Evolutionary conservation across 2,113 vertebrate genomes (phyloP).

Genomic region (Spermophilus dauricus): DNA sequence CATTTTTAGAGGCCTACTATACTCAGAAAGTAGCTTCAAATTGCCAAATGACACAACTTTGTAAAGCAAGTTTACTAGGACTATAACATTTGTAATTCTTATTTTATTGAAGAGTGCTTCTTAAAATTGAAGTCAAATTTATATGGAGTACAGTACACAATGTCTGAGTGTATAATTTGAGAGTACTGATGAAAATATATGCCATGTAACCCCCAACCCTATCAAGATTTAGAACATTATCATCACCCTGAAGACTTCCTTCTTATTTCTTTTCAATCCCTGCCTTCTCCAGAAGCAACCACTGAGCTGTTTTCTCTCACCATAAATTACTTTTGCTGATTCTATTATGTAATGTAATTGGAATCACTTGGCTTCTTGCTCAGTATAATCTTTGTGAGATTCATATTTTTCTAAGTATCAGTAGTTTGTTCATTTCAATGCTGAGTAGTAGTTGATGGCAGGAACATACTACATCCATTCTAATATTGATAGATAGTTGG

Average conservation of each 20-base stretch:
- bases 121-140: background rate
- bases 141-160: background rate
- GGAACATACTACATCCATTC: background rate
- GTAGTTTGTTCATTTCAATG: background rate
- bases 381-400: background rate
- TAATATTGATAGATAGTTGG: background rate
- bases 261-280: background rate
- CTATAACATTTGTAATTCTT: constrained; percentile 15
- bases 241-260: background rate
- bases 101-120: constrained; percentile 31
- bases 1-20: background rate
- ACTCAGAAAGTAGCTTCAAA: constrained; percentile 16
- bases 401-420: background rate
- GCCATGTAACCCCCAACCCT: background rate
- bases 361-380: background rate
- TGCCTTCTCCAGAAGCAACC: background rate
- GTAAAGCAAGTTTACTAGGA: background rate
- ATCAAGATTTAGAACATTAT: background rate
- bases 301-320: background rate
- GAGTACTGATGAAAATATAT: background rate
- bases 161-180: constrained; percentile 13
- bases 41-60: background rate
- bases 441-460: background rate
- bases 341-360: background rate
- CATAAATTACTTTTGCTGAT: background rate